Evolutionary conservation across 2,888 invertebrate species (phyloP).

Genomic region (Imbricaverruca yamaguchii): DNA sequence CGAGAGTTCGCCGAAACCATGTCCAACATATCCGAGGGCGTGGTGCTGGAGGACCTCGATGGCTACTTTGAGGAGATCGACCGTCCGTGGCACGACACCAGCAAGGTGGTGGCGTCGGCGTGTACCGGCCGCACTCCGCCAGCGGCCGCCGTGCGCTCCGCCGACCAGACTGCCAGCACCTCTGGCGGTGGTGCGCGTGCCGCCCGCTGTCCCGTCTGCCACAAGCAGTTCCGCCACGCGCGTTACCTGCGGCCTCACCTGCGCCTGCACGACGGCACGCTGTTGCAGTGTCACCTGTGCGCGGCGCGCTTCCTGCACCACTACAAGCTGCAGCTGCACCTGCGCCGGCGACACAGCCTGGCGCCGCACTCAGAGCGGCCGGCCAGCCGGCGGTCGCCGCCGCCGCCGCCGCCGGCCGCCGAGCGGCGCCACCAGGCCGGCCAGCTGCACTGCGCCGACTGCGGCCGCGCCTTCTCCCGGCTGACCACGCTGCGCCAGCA

Average conservation of each 20-base stretch:
- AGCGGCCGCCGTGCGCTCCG: background rate
- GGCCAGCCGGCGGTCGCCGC: background rate
- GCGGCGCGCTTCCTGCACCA: background rate
- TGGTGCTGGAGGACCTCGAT: constrained; percentile 15
- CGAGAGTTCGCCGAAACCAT: constrained; percentile 19
- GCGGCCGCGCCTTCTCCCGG: background rate
- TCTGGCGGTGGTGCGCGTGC: background rate
- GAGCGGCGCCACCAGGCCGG: background rate
- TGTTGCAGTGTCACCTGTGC: background rate
- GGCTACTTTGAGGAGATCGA: constrained; percentile 22
- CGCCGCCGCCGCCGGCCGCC: background rate
- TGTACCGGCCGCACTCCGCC: background rate
- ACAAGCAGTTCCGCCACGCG: background rate
- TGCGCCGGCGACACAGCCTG: background rate
- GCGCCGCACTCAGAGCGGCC: background rate
- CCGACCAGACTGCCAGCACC: no score
- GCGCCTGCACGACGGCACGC: background rate
- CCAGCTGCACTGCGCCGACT: background rate
- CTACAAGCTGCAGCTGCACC: constrained; percentile 18
- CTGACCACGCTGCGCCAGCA: constrained; percentile 14
- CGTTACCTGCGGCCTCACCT: background rate
- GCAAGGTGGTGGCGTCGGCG: background rate
- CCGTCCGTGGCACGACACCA: background rate
- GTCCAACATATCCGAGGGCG: constrained; percentile 23
- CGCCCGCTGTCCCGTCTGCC: background rate